phyloP scores from a whole-genome alignment of 2,888 invertebrate genomes.

The Dryomyza anilis region DNA sequence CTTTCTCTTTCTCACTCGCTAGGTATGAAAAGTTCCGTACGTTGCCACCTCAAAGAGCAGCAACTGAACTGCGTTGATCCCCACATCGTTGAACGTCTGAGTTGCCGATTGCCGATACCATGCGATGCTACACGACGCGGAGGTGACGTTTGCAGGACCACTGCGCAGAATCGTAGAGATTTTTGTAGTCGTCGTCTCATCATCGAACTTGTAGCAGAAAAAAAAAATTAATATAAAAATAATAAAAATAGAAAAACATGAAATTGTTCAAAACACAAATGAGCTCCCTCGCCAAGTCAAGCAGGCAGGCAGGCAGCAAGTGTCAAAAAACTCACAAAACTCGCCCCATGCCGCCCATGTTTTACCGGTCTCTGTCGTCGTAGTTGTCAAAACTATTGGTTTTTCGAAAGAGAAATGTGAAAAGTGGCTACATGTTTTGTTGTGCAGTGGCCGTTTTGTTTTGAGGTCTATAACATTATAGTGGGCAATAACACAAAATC shows the following conservation, averaged over 20 bases:
- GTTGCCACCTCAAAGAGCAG: constrained; percentile 26
- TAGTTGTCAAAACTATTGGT: too few relatives aligned
- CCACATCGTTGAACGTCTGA: neutral
- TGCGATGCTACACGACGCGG: constrained; percentile 7
- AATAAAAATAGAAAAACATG: constrained; percentile 3
- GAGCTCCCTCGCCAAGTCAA: neutral
- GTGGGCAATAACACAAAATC: too few relatives aligned
- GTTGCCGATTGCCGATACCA: too few relatives aligned
- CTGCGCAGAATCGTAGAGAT: constrained; percentile 45
- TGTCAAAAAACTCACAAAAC: constrained; percentile 50
- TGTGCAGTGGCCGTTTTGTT: too few relatives aligned
- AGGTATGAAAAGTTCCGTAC: constrained; percentile 7
- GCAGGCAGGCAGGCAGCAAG: constrained; percentile 36
- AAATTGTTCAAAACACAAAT: neutral
- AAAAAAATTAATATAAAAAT: neutral
- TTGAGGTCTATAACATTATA: too few relatives aligned
- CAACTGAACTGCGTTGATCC: constrained; percentile 5
- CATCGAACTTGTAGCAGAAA: neutral
- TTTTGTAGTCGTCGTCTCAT: too few relatives aligned
- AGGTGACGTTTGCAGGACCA: constrained; percentile 40
- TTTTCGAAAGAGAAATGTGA: too few relatives aligned
- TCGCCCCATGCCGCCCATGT: constrained; percentile 25
- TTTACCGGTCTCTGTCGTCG: constrained; percentile 38
- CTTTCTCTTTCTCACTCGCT: neutral
- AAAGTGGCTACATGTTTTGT: too few relatives aligned